Conservation (phyloP, 2,888 invertebrate genomes). For the Patella caerulea region DNA sequence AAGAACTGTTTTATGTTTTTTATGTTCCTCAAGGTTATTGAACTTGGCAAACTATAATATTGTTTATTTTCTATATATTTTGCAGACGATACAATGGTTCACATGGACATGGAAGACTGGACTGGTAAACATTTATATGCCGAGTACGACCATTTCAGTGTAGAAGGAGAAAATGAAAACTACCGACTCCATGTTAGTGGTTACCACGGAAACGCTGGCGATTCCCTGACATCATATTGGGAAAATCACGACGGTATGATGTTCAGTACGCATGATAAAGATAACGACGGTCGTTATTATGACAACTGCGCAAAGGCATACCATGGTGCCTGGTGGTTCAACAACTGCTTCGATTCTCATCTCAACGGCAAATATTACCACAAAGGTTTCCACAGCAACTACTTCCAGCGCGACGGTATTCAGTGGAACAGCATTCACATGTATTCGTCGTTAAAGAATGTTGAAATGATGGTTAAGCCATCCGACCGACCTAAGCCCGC, state of each 20-base stretch:
- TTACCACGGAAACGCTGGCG: conserved; percentile 88
- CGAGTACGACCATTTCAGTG: conserved; percentile 82
- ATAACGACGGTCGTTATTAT: conserved; percentile 80
- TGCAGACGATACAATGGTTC: conserved; percentile 82
- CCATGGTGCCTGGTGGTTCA: conserved; percentile 70
- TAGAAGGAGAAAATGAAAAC: conserved; percentile 79
- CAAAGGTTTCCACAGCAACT: conserved; percentile 65
- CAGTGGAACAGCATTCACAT: conserved; percentile 69
- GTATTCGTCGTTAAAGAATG: conserved; percentile 65
- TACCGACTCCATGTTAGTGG: conserved; percentile 83
- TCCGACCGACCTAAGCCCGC: conserved; percentile 38
- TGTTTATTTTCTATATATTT: conserved; percentile 19
- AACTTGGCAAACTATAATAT: too few species aligned
- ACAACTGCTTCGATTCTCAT: conserved; percentile 68
- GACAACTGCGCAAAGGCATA: conserved; percentile 69
- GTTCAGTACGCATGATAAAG: conserved; percentile 90
- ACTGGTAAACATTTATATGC: conserved; percentile 87
- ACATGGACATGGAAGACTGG: conserved; percentile 88
- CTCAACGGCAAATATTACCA: conserved; percentile 69
- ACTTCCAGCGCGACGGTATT: conserved; percentile 67
- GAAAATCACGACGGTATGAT: conserved; percentile 93
- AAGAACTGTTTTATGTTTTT: too few species aligned
- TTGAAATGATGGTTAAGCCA: conserved; percentile 67
- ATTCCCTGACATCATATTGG: conserved; percentile 78
- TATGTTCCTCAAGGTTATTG: too few species aligned